phyloP scores from a whole-genome alignment of 2,113 vertebrate genomes.

The Theristicus caerulescens region DNA sequence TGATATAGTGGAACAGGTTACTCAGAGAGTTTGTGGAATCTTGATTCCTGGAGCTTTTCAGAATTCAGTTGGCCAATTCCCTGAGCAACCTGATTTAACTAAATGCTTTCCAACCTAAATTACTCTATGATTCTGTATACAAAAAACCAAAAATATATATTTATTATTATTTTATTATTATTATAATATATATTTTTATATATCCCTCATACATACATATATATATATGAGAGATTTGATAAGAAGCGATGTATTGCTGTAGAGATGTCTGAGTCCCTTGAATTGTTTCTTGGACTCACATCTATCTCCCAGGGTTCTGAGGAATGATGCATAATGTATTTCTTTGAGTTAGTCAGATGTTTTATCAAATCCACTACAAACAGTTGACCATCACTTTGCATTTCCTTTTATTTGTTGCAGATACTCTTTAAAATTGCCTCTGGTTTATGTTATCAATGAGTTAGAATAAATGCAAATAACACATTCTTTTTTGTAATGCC shows the following conservation, averaged over 20 bases:
- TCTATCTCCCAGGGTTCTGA: not conserved
- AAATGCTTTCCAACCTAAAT: not conserved
- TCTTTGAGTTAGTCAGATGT: not conserved
- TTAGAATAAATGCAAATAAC: not conserved
- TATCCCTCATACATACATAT: not conserved
- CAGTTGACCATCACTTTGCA: not conserved
- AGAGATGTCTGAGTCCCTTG: not conserved
- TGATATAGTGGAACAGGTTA: not conserved
- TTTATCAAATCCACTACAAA: not conserved
- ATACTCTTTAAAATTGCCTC: not conserved
- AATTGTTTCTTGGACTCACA: not conserved
- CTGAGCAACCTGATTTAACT: not conserved
- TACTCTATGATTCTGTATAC: not conserved
- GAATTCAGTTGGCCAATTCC: not conserved
- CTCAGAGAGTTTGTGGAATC: not conserved
- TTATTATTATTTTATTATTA: no score
- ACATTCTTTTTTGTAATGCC: not conserved
- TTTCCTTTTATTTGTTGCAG: not conserved
- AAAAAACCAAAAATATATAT: not conserved
- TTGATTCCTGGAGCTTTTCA: not conserved
- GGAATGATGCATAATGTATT: not conserved
- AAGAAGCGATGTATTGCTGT: not conserved
- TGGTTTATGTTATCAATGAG: not conserved
- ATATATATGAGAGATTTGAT: not conserved
- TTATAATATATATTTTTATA: not conserved